phyloP scores from a whole-genome alignment of 2,888 invertebrate species.

The Balanococcus diminutus region DNA sequence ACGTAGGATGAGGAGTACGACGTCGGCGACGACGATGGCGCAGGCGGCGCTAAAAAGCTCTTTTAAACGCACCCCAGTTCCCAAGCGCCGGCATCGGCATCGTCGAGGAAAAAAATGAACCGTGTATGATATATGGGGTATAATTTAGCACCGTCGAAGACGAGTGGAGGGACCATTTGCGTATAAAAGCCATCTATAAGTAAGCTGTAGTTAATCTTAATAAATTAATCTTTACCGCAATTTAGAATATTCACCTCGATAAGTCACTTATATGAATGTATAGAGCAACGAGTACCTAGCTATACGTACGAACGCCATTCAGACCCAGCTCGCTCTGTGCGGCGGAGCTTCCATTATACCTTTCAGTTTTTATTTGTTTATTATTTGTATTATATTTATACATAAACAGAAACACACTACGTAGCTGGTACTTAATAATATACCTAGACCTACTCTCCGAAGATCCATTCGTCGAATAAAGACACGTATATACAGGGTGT shows the following conservation, averaged over 20 bases:
- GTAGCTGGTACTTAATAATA: too few species aligned
- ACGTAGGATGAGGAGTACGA: neutral
- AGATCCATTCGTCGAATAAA: too few species aligned
- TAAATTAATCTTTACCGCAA: conserved; percentile 19
- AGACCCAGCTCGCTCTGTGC: too few species aligned
- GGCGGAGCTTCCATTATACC: neutral
- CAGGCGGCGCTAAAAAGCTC: neutral
- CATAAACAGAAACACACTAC: too few species aligned
- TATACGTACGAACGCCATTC: neutral
- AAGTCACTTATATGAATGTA: neutral
- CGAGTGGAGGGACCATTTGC: neutral
- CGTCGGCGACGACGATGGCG: neutral
- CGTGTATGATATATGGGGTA: neutral
- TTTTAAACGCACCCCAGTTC: neutral
- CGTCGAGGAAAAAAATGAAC: neutral
- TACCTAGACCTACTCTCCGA: too few species aligned
- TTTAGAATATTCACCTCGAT: conserved; percentile 14
- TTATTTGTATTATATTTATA: neutral
- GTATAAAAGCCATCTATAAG: neutral
- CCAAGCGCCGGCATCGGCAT: neutral
- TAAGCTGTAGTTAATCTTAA: neutral
- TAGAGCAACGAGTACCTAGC: too few species aligned
- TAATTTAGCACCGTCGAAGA: neutral
- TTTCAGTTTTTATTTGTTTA: neutral
- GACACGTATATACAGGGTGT: too few species aligned